Evolutionary conservation across 2,113 vertebrate species (phyloP), one percentile per base, ranked within the genome.

Genomic region (Microcebus murinus): DNA sequence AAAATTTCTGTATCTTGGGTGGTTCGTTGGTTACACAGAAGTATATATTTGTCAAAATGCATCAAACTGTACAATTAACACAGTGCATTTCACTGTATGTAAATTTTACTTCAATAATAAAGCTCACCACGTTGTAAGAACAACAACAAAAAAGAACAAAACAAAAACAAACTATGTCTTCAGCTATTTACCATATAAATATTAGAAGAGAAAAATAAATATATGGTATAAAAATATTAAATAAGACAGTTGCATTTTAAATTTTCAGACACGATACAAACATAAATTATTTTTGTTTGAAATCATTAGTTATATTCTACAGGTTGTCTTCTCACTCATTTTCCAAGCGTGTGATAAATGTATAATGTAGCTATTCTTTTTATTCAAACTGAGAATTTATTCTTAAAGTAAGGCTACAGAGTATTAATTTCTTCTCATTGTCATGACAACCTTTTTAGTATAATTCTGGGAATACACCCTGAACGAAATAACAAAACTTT

Each of bases 401-500:
- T 95, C 11, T 23, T 86, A 81, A 91, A 34, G 1, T 77, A 71
- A 81, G 52, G 88, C 0, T 96, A 79, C 1, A 52, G 14, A 9
- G 52, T 93, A 65, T 85, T 63, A 71, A 34, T 77, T 3, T 68
- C 27, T 50, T 82, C 13, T 94, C 21, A 36, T 86, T 90, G 48
- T 87, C 55, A 87, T 52, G 31, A 9, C 34, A 90, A 87, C 17
- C 9, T 63, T 95, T 91, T 85, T 83, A 80, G 63, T 34, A 61
- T 81, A 1, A 68, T 34, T 17, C 10, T 4, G 6, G n/a, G 20
- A 65, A 63, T 81, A 52, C 1, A 70, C 34, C 34, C 20, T 74
- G 42, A 95, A 89, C 8, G 23, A 87, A 95, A 81, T 85, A 77
- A 55, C 25, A 82, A 85, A 34, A 6, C 39, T 93, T 89, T 23